These are phyloP conservation scores for Rambutsinella grinnellia DNA, from an alignment of 2,888 invertebrate species.

Conservation along the genomic window DNA sequence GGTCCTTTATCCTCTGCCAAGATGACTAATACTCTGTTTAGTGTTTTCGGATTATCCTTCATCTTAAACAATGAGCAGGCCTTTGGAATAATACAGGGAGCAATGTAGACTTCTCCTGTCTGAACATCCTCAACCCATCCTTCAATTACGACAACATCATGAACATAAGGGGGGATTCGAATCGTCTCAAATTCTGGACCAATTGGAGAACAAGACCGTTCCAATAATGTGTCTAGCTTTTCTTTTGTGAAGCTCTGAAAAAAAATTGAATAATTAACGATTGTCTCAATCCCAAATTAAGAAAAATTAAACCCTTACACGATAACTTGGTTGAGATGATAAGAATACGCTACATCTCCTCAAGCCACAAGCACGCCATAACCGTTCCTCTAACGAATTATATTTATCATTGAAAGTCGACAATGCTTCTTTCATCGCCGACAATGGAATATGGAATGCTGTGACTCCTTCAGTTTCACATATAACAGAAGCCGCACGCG, in stretches of 20 bases:
- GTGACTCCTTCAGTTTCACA: constrained; percentile 75
- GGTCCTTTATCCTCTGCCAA: constrained; percentile 48
- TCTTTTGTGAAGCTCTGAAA: constrained; percentile 70
- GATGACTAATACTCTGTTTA: constrained; percentile 55
- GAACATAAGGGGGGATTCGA: constrained; percentile 73
- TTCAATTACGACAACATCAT: constrained; percentile 74
- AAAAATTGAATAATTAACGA: too few relatives aligned
- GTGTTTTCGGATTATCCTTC: constrained; percentile 48
- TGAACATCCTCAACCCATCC: constrained; percentile 73
- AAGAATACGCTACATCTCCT: constrained; percentile 69
- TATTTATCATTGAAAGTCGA: constrained; percentile 69
- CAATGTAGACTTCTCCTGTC: constrained; percentile 73
- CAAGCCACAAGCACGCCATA: constrained; percentile 76
- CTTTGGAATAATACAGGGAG: constrained; percentile 75
- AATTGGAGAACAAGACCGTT: constrained; percentile 74
- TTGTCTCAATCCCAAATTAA: too few relatives aligned
- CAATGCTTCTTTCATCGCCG: constrained; percentile 67
- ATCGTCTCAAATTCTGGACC: constrained; percentile 72
- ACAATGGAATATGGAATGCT: constrained; percentile 66
- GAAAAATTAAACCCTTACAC: too few relatives aligned
- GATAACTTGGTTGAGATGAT: too few relatives aligned
- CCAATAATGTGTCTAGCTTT: constrained; percentile 73
- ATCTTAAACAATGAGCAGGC: too few relatives aligned
- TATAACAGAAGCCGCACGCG: constrained; percentile 73
- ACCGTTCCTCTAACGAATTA: constrained; percentile 73